Conservation (phyloP, 2,113 vertebrate genomes). For the Sturnira hondurensis region DNA sequence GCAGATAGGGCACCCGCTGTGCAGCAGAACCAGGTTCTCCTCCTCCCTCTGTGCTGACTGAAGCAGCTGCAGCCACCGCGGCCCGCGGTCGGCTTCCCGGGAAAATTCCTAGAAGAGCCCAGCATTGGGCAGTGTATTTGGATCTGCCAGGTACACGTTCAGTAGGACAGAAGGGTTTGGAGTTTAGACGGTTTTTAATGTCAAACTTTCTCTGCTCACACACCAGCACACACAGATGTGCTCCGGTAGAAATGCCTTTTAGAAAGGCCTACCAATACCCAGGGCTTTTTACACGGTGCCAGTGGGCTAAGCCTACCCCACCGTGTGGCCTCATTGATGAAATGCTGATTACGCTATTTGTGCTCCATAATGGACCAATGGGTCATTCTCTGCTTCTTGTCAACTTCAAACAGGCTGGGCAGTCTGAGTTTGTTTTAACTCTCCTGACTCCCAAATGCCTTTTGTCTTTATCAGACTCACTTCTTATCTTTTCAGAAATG, state of each 20-base stretch:
- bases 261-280: background rate
- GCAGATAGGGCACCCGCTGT: background rate
- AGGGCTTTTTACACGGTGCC: background rate
- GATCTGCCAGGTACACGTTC: background rate
- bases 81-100: background rate
- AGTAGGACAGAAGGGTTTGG: background rate
- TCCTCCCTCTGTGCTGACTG: background rate
- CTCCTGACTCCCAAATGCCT: background rate
- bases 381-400: conserved; percentile 75
- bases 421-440: conserved; percentile 70
- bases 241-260: background rate
- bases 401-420: conserved; percentile 58
- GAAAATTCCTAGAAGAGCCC: background rate
- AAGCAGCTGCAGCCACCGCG: background rate
- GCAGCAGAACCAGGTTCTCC: background rate
- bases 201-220: background rate
- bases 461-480: conserved; percentile 69
- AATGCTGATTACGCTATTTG: conserved; percentile 47
- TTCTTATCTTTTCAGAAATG: conserved; percentile 64
- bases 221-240: background rate
- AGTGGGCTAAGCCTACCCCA: background rate
- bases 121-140: background rate
- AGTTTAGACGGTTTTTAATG: background rate
- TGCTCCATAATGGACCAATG: background rate
- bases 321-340: conserved; percentile 30